phyloP scores from a whole-genome alignment of 2,113 vertebrate species.

The Pavo muticus region DNA sequence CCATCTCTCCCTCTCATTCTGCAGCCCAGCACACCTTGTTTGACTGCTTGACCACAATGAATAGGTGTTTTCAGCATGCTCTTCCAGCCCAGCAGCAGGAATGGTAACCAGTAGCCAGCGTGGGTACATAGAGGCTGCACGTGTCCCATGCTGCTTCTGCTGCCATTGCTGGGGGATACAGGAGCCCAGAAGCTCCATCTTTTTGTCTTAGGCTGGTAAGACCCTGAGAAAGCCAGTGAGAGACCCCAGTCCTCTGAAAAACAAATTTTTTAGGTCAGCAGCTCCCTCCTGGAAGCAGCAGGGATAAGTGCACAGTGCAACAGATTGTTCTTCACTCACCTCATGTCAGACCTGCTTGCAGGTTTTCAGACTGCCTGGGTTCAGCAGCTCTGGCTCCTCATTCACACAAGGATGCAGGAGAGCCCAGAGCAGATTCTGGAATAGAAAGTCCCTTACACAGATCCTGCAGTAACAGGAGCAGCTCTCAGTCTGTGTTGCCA shows the following conservation, averaged over 20 bases:
- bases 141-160: background rate
- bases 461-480: background rate
- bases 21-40: background rate
- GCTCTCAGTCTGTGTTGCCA: background rate
- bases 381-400: background rate
- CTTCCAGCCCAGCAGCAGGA: background rate
- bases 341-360: background rate
- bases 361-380: background rate
- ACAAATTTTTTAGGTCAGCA: background rate
- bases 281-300: background rate
- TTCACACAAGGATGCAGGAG: background rate
- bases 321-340: background rate
- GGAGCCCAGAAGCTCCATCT: background rate
- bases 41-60: background rate
- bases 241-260: background rate
- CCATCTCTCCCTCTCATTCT: background rate
- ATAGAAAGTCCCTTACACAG: background rate
- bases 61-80: background rate
- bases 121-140: background rate
- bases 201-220: background rate
- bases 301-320: accelerated
- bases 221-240: background rate
- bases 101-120: background rate
- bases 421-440: background rate
- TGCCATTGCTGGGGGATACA: background rate